Conservation (phyloP, 2,888 invertebrate species). For the Pollenia angustigena region DNA sequence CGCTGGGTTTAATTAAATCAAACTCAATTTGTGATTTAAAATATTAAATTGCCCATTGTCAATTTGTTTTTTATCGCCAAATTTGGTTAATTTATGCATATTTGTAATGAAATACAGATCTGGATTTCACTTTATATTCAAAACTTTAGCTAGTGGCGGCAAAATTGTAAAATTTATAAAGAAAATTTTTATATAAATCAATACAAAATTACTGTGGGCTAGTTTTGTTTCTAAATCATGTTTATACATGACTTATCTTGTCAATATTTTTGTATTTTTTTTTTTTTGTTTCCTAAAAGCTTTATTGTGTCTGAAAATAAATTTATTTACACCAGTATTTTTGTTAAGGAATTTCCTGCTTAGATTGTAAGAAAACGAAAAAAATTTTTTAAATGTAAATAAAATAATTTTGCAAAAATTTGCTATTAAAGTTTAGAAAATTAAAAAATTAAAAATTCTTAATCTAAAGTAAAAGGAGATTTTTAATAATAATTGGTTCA, state of each 20-base stretch:
- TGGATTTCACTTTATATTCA: slow-evolving; percentile 23
- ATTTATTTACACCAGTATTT: background rate
- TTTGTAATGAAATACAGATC: slow-evolving; percentile 48
- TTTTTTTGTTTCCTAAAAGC: slow-evolving; percentile 12
- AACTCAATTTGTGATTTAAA: background rate
- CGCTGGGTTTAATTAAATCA: background rate
- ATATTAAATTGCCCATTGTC: slow-evolving; percentile 60
- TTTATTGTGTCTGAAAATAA: slow-evolving; percentile 12
- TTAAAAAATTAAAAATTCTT: no score
- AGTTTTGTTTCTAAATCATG: slow-evolving; percentile 54
- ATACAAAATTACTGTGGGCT: slow-evolving; percentile 60
- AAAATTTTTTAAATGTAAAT: background rate
- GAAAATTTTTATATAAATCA: slow-evolving; percentile 47
- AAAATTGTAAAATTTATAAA: slow-evolving; percentile 32
- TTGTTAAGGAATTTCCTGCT: slow-evolving; percentile 30
- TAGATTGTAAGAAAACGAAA: background rate
- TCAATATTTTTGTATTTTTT: slow-evolving; percentile 14
- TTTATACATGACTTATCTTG: slow-evolving; percentile 43
- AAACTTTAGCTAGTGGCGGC: slow-evolving; percentile 33
- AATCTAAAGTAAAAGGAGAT: no score
- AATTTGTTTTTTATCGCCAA: slow-evolving; percentile 61
- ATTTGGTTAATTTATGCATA: slow-evolving; percentile 72
- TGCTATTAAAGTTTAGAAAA: no score
- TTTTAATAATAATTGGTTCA: no score
- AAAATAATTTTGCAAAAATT: no score